These are phyloP conservation scores for Drosophila truncata DNA, from an alignment of 1,140 invertebrate species.

Conservation along the genomic window DNA sequence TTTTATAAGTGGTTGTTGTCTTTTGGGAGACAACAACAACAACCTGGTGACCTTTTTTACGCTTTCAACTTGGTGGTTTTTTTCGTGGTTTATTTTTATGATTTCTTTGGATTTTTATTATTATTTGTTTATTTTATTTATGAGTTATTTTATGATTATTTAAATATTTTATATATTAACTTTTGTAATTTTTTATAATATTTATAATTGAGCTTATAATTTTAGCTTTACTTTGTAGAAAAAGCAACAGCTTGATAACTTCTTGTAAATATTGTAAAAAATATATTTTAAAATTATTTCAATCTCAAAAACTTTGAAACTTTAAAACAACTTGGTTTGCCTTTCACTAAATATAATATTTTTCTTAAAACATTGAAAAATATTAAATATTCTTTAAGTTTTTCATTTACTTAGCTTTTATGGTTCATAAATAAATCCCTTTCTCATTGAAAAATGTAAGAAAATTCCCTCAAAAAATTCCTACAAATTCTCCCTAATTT, in stretches of 20 bases:
- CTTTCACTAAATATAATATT: neutral
- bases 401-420: no score
- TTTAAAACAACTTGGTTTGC: neutral
- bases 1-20: slow-evolving; percentile 24
- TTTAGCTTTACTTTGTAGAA: neutral
- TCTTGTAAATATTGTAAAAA: neutral
- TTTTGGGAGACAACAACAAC: slow-evolving; percentile 28
- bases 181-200: neutral
- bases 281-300: neutral
- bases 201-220: neutral
- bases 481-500: neutral
- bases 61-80: slow-evolving; percentile 20
- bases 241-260: neutral
- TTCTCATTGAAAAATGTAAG: neutral
- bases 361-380: neutral
- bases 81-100: neutral
- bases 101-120: neutral
- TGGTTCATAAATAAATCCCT: no score
- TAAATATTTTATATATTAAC: neutral
- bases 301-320: neutral
- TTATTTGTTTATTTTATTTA: neutral
- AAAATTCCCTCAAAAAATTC: neutral
- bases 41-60: slow-evolving; percentile 51
- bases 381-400: no score
- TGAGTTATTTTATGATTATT: neutral